Conservation (phyloP, 2,888 invertebrate genomes). For the Mamestra brassicae region DNA sequence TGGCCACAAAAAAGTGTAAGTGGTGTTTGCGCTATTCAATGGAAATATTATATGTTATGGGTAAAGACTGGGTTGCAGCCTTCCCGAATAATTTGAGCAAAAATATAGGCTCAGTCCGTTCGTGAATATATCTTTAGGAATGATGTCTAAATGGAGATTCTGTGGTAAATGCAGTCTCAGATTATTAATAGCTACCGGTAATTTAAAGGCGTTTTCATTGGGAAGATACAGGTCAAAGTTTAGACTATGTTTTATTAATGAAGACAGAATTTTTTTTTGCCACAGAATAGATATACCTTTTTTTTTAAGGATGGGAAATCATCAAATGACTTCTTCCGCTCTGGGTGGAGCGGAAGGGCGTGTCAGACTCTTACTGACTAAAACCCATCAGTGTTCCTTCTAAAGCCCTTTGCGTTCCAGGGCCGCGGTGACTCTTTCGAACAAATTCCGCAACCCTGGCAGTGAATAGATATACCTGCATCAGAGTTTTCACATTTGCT, state of each 20-base stretch:
- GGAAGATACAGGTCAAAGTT: not conserved
- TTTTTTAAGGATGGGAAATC: too few species aligned
- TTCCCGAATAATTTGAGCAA: not conserved
- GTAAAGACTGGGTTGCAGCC: not conserved
- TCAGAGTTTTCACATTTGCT: not conserved
- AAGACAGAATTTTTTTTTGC: not conserved
- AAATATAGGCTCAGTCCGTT: not conserved
- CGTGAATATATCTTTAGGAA: not conserved
- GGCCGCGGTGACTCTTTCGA: too few species aligned
- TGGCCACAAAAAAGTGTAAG: constrained; percentile 20
- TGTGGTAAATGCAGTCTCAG: not conserved
- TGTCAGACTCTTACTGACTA: too few species aligned
- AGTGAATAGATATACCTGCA: too few species aligned
- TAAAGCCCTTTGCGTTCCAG: too few species aligned
- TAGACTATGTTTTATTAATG: not conserved
- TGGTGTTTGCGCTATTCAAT: constrained; percentile 34
- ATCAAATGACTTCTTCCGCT: too few species aligned
- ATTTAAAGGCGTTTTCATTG: not conserved
- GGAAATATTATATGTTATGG: constrained; percentile 9
- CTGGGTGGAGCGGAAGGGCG: too few species aligned
- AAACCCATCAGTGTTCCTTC: too few species aligned
- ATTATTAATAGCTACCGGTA: not conserved
- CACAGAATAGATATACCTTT: too few species aligned
- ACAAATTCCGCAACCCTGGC: too few species aligned
- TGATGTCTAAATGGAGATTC: not conserved